Conservation (phyloP, 2,113 vertebrate genomes). For the Chaetodon auriga region DNA sequence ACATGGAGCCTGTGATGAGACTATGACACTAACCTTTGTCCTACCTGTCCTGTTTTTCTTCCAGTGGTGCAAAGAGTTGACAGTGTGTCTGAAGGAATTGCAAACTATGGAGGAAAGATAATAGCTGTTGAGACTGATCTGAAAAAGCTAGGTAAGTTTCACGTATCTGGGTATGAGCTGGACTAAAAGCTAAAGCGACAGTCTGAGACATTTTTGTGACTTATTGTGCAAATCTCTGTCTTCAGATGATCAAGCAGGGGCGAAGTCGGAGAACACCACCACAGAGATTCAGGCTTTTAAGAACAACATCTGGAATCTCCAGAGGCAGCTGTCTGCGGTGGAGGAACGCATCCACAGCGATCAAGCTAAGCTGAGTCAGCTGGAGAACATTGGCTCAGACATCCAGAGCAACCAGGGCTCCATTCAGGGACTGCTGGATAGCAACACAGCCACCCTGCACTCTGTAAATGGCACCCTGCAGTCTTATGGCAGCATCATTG, state of each 20-base stretch:
- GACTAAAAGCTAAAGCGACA: background rate
- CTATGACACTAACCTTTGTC: constrained; percentile 50
- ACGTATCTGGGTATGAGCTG: background rate
- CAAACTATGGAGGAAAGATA: constrained; percentile 92
- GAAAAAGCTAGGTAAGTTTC: constrained; percentile 92
- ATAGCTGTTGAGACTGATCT: constrained; percentile 90
- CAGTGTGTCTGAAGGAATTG: constrained; percentile 92
- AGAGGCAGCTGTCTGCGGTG: constrained; percentile 90
- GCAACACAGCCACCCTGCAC: constrained; percentile 88
- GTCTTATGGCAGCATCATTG: constrained; percentile 88
- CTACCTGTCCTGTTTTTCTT: constrained; percentile 64
- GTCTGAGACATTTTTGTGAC: background rate
- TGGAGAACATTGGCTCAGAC: constrained; percentile 88
- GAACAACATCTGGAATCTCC: constrained; percentile 89
- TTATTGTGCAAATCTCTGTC: constrained; percentile 27
- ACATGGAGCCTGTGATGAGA: constrained; percentile 14
- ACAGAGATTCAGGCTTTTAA: constrained; percentile 93
- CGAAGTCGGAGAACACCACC: constrained; percentile 92
- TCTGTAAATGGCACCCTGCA: constrained; percentile 92
- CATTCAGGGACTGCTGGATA: constrained; percentile 89
- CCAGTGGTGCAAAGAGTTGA: constrained; percentile 97
- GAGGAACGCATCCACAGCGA: constrained; percentile 90
- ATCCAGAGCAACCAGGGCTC: constrained; percentile 90
- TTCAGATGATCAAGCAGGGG: constrained; percentile 91
- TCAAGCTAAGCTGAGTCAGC: constrained; percentile 90